A percentile compares a stretch with the other conserved stretches of the same genome.
phyloP scores from a whole-genome alignment of 1,140 invertebrate species.

The Aphelenchoides fujianensis region DNA sequence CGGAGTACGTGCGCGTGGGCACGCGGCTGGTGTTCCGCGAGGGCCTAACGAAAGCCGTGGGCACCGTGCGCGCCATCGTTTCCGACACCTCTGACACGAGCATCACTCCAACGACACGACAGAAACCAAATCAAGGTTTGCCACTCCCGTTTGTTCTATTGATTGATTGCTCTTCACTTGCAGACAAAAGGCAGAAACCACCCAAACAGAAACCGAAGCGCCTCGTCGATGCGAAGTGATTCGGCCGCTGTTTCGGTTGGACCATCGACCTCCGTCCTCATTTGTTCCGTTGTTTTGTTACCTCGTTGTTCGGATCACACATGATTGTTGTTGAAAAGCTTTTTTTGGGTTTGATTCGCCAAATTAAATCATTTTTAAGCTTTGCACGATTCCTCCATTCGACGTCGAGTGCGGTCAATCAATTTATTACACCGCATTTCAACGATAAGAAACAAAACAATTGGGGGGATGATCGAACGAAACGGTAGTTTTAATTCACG shows the following conservation, averaged over 20 bases:
- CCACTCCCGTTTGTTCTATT: no score
- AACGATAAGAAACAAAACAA: no score
- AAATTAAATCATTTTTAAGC: constrained; percentile 1
- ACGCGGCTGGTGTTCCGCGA: constrained; percentile 93
- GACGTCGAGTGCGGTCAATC: no score
- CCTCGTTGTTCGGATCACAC: neutral
- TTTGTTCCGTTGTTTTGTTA: no score
- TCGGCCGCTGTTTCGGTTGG: neutral
- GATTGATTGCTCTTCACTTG: no score
- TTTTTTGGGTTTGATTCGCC: neutral
- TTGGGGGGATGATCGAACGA: no score
- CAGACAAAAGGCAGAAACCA: neutral
- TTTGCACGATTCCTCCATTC: no score
- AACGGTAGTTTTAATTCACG: no score
- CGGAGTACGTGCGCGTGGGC: constrained; percentile 86
- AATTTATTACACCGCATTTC: no score
- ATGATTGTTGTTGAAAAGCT: neutral
- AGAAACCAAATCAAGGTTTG: no score
- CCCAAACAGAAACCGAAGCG: neutral
- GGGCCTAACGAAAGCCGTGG: constrained; percentile 93
- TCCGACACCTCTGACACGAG: neutral
- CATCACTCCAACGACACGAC: neutral
- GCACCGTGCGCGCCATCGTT: constrained; percentile 63
- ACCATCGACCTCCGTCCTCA: neutral
- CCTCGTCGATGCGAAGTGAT: neutral